Base-by-base conservation (phyloP, 2,113 vertebrate genomes). In the Ciconia maguari region DNA sequence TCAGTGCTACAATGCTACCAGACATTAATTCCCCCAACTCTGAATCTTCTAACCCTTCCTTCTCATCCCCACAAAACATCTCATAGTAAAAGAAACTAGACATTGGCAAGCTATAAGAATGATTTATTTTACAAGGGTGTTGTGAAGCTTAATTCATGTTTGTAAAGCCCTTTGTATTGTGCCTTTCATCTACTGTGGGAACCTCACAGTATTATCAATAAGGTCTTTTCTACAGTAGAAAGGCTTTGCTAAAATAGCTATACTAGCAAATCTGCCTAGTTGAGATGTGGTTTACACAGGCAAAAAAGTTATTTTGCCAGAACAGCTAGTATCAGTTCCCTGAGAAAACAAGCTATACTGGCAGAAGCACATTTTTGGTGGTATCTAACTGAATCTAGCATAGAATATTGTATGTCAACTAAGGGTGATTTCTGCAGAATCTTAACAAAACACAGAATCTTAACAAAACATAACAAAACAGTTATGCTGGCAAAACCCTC, bases 151-250 rank as follows among this genome's bases (percentile, higher is more conserved):
- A 97, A 93, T 77, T 97, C 58, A 74, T 91, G 91, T 93, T 95
- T 94, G 64, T 88, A 96, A 96, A 96, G 82, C 55, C 78, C 48
- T 95, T 97, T 95, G 84, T 96, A 85, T 71, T 75, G 71, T 24
- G 87, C 68, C 81, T 96, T 95, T 95, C 93, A 89, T 95, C 87
- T 96, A 2, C 74, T 93, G 94, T 93, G 94, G 93, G 97, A 96
- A 94, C 62, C 82, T 70, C 84, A 24, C 58, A 55, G 78, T 93
- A 95, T 87, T 86, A 95, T 91, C 94, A 88, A 70, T 83, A 94
- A 95, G 49, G 96, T 91, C 91, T 83, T 83, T 79, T 86, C 93
- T 96, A 83, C 87, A 83, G 77, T 27, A 93, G 81, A 85, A 95
- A 66, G 38, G 75, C 76, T 97, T 96, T 94, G 77, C 87, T 96